phyloP scores from a whole-genome alignment of 2,797 vertebrate species.

The Sparus aurata region DNA sequence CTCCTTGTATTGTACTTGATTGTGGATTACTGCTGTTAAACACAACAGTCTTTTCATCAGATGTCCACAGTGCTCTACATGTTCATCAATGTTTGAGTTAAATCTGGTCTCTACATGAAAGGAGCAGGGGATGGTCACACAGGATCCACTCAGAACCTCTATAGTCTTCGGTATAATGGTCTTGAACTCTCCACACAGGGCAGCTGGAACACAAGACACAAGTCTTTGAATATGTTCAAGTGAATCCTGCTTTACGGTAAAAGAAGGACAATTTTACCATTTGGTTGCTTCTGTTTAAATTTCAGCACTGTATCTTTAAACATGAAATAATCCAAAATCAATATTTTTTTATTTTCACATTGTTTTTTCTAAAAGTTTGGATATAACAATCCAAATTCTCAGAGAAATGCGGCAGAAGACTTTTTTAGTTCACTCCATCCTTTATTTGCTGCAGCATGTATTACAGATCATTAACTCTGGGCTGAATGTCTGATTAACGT shows the following conservation, averaged over 20 bases:
- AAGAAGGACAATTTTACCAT: background rate
- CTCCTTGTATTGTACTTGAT: too few relatives aligned
- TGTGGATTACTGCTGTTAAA: too few relatives aligned
- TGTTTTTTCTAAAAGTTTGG: too few relatives aligned
- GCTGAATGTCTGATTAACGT: too few relatives aligned
- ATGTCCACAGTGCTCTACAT: conserved; percentile 30
- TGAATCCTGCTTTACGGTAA: background rate
- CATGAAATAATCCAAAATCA: background rate
- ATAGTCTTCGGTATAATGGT: background rate
- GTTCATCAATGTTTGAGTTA: rapidly evolving
- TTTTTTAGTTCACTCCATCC: too few relatives aligned
- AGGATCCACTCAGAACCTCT: conserved; percentile 39
- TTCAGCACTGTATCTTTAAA: background rate
- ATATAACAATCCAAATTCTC: too few relatives aligned
- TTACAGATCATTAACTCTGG: too few relatives aligned
- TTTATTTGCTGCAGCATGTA: too few relatives aligned
- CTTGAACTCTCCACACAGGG: rapidly evolving
- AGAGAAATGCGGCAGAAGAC: too few relatives aligned
- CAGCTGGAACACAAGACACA: conserved; percentile 38
- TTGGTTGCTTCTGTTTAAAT: background rate
- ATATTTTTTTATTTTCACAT: too few relatives aligned
- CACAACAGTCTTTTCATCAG: background rate
- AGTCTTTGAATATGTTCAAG: background rate
- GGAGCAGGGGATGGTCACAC: conserved; percentile 54
- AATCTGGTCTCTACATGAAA: rapidly evolving